Evolutionary conservation across 2,113 vertebrate species (phyloP).

Genomic region (Engraulis encrasicolus): DNA sequence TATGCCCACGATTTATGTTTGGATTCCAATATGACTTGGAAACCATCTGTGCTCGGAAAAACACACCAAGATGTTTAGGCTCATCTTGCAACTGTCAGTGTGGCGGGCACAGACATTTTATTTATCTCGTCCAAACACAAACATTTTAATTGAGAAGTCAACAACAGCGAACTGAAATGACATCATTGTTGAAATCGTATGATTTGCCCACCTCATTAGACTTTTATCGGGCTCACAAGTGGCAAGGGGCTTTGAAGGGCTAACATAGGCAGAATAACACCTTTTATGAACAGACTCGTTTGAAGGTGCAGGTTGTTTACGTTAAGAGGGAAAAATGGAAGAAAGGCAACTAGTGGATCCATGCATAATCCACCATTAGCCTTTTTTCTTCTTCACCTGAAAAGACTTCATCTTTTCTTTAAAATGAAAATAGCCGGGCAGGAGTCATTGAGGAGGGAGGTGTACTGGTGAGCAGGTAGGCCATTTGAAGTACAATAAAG

Average conservation of each 20-base stretch:
- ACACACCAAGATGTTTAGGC: constrained; percentile 20
- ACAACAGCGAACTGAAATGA: not conserved
- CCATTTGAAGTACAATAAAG: not conserved
- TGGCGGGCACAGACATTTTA: not conserved
- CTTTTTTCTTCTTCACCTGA: not conserved
- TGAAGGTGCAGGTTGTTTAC: not conserved
- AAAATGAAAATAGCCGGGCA: not conserved
- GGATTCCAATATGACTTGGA: constrained; percentile 29
- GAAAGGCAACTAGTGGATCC: not conserved
- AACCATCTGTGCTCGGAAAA: constrained; percentile 17
- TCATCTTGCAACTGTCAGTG: not conserved
- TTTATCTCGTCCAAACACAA: not conserved
- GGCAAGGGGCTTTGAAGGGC: not conserved
- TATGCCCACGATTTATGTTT: constrained; percentile 46
- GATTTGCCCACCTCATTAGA: constrained; percentile 5
- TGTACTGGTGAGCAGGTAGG: not conserved
- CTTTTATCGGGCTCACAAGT: not conserved
- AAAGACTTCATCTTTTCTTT: constrained; percentile 1
- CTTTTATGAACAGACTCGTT: not conserved
- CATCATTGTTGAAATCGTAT: not conserved
- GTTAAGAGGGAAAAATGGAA: not conserved
- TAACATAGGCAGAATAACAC: not conserved
- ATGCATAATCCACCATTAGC: not conserved
- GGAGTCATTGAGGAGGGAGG: not conserved
- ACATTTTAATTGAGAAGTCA: constrained; percentile 2